Percentiles rank a stretch among this genome's conserved stretches.
phyloP scores from a whole-genome alignment of 2,797 vertebrate genomes.

The Rachycentron canadum region DNA sequence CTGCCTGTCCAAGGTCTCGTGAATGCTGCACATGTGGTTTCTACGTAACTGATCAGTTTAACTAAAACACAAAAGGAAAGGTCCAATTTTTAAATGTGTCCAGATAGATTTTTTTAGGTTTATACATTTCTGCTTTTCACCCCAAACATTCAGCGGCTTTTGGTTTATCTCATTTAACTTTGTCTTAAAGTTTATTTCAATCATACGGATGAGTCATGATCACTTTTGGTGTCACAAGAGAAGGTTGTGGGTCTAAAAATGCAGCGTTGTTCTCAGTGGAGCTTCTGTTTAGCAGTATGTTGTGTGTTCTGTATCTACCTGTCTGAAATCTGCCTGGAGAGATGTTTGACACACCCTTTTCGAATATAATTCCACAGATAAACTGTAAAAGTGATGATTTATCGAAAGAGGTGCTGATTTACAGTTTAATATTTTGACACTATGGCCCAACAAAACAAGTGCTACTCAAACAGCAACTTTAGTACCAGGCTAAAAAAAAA shows the following conservation, averaged over 20 bases:
- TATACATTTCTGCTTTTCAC: not conserved
- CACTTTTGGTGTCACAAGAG: not conserved
- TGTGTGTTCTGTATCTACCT: no score
- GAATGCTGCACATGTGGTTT: constrained; percentile 23
- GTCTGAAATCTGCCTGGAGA: not conserved
- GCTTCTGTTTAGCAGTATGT: no score
- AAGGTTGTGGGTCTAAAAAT: not conserved
- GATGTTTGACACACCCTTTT: not conserved
- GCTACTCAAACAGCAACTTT: not conserved
- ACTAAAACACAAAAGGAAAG: not conserved
- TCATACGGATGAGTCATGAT: not conserved
- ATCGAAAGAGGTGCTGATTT: constrained; percentile 5
- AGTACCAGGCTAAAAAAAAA: no score
- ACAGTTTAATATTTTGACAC: not conserved
- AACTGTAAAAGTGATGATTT: constrained; percentile 6
- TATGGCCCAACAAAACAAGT: constrained; percentile 10
- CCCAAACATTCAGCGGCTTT: not conserved
- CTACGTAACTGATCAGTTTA: constrained; percentile 33
- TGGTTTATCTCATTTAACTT: not conserved
- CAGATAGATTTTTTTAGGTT: not conserved
- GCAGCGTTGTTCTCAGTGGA: not conserved
- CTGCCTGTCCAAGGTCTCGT: constrained; percentile 32
- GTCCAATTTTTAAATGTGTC: not conserved
- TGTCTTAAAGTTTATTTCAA: no score
- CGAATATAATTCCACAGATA: not conserved